These are phyloP conservation scores for Nycticorax nycticorax DNA, from an alignment of 2,113 vertebrate genomes.

Conservation along the genomic window DNA sequence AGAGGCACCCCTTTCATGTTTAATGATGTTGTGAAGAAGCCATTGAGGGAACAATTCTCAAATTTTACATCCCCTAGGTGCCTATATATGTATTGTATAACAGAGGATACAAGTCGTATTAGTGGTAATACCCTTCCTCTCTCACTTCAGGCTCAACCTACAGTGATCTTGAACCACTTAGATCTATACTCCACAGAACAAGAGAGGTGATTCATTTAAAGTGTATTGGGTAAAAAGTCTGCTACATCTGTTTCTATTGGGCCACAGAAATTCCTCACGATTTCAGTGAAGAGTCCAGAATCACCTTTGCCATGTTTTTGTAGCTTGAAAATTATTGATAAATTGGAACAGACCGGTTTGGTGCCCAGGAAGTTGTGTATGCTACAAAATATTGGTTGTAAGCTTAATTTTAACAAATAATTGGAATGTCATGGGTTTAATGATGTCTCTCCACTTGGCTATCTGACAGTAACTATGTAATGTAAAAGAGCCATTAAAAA, in stretches of 20 bases:
- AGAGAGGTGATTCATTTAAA: not conserved
- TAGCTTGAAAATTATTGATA: slow-evolving; percentile 15
- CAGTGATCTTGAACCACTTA: not conserved
- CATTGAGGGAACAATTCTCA: not conserved
- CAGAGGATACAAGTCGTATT: not conserved
- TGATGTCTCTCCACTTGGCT: slow-evolving; percentile 59
- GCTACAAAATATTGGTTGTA: slow-evolving; percentile 25
- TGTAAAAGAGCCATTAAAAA: slow-evolving; percentile 59
- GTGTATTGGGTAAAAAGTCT: not conserved
- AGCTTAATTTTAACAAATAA: slow-evolving; percentile 67
- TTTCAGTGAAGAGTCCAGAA: not conserved
- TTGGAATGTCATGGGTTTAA: slow-evolving; percentile 66
- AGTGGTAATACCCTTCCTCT: not conserved
- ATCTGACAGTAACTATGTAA: slow-evolving; percentile 59
- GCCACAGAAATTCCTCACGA: not conserved
- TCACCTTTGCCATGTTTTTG: not conserved
- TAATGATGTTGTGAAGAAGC: not conserved
- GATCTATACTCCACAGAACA: not conserved
- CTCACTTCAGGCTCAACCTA: not conserved
- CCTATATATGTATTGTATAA: not conserved
- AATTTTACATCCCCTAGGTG: not conserved
- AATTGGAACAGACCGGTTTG: not conserved
- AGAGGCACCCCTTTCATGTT: not conserved
- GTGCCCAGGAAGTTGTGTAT: not conserved
- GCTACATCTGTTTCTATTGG: not conserved